A percentile compares a stretch with the other conserved stretches of the same genome.
These are phyloP conservation scores for Bibio marci DNA, from an alignment of 2,888 invertebrate genomes.

Conservation along the genomic window DNA sequence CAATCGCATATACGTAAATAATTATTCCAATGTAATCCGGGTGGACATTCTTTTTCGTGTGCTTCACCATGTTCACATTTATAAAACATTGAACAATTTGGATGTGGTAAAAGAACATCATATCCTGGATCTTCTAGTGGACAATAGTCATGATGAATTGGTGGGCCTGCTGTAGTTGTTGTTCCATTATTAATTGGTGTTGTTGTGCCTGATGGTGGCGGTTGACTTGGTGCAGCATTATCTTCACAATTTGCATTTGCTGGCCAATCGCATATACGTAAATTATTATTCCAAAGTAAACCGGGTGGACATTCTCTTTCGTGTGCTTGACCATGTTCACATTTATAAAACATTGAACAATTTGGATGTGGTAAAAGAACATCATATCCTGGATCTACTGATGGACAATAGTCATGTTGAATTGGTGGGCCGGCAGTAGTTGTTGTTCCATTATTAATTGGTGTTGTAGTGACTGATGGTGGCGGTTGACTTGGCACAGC, in stretches of 20 bases:
- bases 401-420: neutral
- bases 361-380: neutral
- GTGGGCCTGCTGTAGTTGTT: neutral
- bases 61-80: slow-evolving; percentile 2
- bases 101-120: neutral
- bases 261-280: neutral
- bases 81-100: slow-evolving; percentile 3
- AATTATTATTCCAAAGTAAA: neutral
- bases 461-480: too few relatives aligned
- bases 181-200: neutral
- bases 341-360: slow-evolving; percentile 5
- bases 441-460: too few relatives aligned
- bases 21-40: slow-evolving; percentile 1
- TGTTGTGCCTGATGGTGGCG: too few relatives aligned
- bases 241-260: slow-evolving; percentile 1
- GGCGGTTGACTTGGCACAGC: too few relatives aligned
- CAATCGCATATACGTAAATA: neutral
- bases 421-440: too few relatives aligned
- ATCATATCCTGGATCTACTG: neutral
- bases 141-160: too few relatives aligned
- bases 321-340: slow-evolving; percentile 1
- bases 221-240: too few relatives aligned
- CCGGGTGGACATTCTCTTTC: neutral
- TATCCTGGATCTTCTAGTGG: too few relatives aligned
- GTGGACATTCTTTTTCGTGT: neutral